phyloP scores from a whole-genome alignment of 1,140 invertebrate species.

The Eriosoma lanigerum region DNA sequence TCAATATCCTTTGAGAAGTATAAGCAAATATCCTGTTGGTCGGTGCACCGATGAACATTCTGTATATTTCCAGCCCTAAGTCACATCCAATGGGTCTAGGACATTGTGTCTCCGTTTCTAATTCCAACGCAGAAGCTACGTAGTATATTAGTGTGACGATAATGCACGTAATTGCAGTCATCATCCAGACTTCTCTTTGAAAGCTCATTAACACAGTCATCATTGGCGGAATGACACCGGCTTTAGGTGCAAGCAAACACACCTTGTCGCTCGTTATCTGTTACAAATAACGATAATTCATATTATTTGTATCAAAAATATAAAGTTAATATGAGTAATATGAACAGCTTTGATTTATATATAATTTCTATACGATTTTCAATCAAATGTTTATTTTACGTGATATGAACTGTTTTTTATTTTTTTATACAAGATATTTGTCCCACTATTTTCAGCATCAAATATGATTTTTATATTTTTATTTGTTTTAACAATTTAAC shows the following conservation, averaged over 20 bases:
- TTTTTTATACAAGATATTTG: too few relatives aligned
- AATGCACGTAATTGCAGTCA: constrained; percentile 54
- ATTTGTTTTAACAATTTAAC: too few relatives aligned
- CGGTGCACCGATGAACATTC: constrained; percentile 37
- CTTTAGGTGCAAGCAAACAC: constrained; percentile 59
- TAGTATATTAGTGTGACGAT: constrained; percentile 55
- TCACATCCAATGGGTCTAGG: background rate
- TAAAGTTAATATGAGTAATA: too few relatives aligned
- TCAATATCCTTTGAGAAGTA: constrained; percentile 56
- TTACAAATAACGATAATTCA: background rate
- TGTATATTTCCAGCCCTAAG: constrained; percentile 45
- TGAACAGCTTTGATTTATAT: too few relatives aligned
- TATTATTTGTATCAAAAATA: too few relatives aligned
- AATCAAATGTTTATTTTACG: too few relatives aligned
- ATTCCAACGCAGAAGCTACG: constrained; percentile 17
- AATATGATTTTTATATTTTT: too few relatives aligned
- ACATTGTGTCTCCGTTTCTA: background rate
- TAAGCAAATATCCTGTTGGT: constrained; percentile 51
- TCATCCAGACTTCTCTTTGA: constrained; percentile 56
- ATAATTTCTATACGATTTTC: too few relatives aligned
- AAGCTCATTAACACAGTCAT: constrained; percentile 58
- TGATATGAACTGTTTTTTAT: too few relatives aligned
- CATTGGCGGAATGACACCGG: constrained; percentile 59
- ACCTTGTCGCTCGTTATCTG: constrained; percentile 57
- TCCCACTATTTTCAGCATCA: too few relatives aligned